Evolutionary conservation across 2,113 vertebrate species (phyloP).

Genomic region (Forbesichthys papilliferus): DNA sequence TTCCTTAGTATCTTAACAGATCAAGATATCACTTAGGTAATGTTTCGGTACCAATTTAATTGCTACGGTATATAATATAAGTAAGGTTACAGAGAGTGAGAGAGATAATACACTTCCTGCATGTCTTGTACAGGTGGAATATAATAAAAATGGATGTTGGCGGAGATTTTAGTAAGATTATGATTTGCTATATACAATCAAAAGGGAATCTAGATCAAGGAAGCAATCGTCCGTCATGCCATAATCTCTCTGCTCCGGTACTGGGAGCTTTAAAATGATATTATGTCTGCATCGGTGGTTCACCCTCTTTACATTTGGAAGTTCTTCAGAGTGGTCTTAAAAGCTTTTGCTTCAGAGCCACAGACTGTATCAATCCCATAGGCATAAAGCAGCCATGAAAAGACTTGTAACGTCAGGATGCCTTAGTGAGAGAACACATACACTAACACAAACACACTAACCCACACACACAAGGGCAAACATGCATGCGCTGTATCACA

Average conservation of each 20-base stretch:
- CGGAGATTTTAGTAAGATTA: constrained; percentile 33
- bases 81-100: constrained; percentile 12
- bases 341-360: constrained; percentile 3
- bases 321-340: background rate
- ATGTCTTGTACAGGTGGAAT: constrained; percentile 28
- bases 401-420: constrained; percentile 11
- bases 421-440: constrained; percentile 4
- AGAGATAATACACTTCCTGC: background rate
- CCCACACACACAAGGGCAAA: background rate
- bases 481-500: too few relatives aligned
- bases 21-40: constrained; percentile 17
- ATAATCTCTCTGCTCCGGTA: constrained; percentile 26
- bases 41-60: background rate
- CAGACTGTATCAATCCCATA: constrained; percentile 23
- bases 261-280: constrained; percentile 38
- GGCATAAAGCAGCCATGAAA: constrained; percentile 18
- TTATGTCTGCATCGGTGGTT: constrained; percentile 36
- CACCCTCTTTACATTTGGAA: constrained; percentile 29
- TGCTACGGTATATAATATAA: background rate
- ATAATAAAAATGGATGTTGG: constrained; percentile 34
- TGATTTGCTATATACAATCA: constrained; percentile 38
- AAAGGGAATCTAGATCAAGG: constrained; percentile 21
- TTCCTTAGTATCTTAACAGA: constrained; percentile 13
- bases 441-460: background rate
- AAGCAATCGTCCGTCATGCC: constrained; percentile 37